These are phyloP conservation scores for Scatophagus argus DNA, from an alignment of 2,113 vertebrate species.

Conservation along the genomic window DNA sequence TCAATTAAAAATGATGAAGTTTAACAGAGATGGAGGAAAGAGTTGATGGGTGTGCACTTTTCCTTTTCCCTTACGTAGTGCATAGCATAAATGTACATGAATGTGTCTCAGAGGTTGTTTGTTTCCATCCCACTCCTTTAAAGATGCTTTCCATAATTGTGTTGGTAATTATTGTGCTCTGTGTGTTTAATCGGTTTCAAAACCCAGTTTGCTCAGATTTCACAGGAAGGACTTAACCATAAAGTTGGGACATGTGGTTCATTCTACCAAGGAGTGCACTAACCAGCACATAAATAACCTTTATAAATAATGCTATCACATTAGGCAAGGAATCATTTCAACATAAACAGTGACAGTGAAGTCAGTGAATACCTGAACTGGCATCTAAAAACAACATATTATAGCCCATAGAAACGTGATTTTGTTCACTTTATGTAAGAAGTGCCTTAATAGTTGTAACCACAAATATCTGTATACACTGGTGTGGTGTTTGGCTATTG, in stretches of 20 bases:
- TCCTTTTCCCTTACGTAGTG: slow-evolving; percentile 15
- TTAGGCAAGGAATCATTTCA: slow-evolving; percentile 4
- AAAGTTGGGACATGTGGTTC: slow-evolving; percentile 21
- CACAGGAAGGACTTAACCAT: slow-evolving; percentile 24
- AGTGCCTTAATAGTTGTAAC: no score
- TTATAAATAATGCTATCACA: background rate
- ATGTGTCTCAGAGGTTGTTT: slow-evolving; percentile 50
- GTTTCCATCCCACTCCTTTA: slow-evolving; percentile 50
- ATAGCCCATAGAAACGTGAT: background rate
- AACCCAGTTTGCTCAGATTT: slow-evolving; percentile 24
- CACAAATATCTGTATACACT: no score
- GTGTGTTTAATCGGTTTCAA: slow-evolving; percentile 36
- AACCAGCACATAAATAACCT: slow-evolving; percentile 5
- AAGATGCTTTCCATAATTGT: slow-evolving; percentile 55
- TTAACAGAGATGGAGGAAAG: slow-evolving; percentile 16
- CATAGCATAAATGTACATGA: slow-evolving; percentile 35
- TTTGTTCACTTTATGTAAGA: slow-evolving; percentile 12
- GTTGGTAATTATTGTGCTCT: slow-evolving; percentile 57
- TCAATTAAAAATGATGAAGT: slow-evolving; percentile 53
- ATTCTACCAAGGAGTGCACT: slow-evolving; percentile 8
- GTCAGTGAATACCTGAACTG: no score
- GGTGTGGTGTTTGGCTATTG: no score
- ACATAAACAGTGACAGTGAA: no score
- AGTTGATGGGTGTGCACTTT: slow-evolving; percentile 38
- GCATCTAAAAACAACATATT: slow-evolving; percentile 2